Evolutionary conservation across 2,113 vertebrate genomes (phyloP).

Genomic region (Callaeas wilsoni): DNA sequence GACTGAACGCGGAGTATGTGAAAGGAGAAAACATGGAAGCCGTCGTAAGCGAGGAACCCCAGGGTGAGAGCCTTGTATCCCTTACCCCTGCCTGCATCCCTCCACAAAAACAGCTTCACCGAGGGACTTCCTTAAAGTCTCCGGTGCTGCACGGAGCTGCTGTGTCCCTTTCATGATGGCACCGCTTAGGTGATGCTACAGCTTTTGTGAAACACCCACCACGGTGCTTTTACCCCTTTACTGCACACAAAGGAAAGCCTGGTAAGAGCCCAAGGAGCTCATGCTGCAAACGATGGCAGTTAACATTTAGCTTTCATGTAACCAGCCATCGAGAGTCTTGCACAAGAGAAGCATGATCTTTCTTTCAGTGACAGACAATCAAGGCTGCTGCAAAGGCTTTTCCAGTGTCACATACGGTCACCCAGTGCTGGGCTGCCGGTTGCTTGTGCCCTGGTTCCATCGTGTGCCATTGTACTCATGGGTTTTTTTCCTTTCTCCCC

Average conservation of each 20-base stretch:
- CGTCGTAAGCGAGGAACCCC: constrained; percentile 87
- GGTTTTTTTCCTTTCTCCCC: background rate
- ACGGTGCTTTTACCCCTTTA: background rate
- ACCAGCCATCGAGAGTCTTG: background rate
- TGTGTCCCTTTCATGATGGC: background rate
- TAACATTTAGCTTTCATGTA: background rate
- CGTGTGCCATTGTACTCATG: background rate
- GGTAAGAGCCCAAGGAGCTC: background rate
- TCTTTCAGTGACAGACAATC: background rate
- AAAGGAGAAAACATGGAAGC: constrained; percentile 88
- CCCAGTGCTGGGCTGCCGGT: background rate
- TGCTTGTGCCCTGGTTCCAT: background rate
- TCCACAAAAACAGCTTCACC: background rate
- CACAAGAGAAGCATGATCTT: background rate
- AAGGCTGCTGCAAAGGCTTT: background rate
- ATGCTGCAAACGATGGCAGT: background rate
- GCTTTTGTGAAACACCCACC: background rate
- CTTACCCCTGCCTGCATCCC: background rate
- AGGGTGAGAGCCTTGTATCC: constrained; percentile 76
- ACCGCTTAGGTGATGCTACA: background rate
- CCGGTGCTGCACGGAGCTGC: background rate
- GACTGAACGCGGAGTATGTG: constrained; percentile 84
- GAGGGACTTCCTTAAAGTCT: background rate
- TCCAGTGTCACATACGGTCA: background rate
- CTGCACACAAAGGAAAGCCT: background rate